Base-by-base conservation (phyloP, 2,888 invertebrate genomes). In the Plebejus anna region DNA sequence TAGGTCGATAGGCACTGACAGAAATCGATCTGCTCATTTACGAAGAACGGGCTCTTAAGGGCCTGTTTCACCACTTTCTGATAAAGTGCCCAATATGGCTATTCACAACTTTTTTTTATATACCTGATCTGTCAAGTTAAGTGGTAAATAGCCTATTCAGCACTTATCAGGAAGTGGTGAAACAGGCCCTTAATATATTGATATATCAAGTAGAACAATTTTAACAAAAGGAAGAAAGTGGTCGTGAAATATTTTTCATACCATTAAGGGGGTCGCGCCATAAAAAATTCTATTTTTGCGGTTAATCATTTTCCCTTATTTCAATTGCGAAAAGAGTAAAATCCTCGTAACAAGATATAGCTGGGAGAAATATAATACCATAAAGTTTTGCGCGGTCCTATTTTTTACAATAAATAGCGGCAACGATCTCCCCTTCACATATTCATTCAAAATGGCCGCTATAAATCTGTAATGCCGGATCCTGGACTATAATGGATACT, bases 391-490 rank as follows among this genome's bases (percentile, higher is more conserved):
- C 11, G 11, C 22, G 9, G 72, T 47, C 55, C 16, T 32, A 73
- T 73, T 73, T 73, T 73, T 73, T 51, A 5, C 55, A 32, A 55
- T 55, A 55, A 73, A 73, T 55, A 32, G 73, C 73, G 51, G 28
- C 73, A 51, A 42, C 47, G 72, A 72, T 47, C 55, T 55, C 22
- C 73, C 51, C 16, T 73, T 51, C 73, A 66, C 66, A 51, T 73
- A 51, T 73, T 51, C 51, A 51, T 73, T 73, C 51, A 73, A 51
- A 51, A 73, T 73, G 73, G 73, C 73, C 55, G 51, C 73, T 32
- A 73, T 73, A 73, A 73, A 73, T 73, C 55, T 73, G 73, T 73
- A 73, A 73, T 32, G 51, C 13, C 13, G 32, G 55, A 73, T 42
- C 28, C 72, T 72, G 42, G 28, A 72, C 22, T 22, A 72, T 47